phyloP scores from a whole-genome alignment of 2,888 invertebrate genomes.

The Exocentrus adspersus region DNA sequence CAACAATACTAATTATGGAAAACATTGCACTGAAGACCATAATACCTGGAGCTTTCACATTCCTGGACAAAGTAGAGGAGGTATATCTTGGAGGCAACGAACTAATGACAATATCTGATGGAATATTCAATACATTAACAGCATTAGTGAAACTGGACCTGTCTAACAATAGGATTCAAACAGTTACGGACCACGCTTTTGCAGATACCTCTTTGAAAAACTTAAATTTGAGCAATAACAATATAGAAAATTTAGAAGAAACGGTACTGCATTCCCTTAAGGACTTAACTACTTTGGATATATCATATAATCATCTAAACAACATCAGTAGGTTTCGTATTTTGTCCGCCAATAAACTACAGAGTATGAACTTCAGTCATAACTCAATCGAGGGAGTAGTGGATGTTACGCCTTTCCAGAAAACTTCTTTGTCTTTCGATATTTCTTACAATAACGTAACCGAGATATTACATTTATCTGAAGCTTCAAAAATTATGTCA shows the following conservation, averaged over 20 bases:
- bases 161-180: slow-evolving; percentile 14
- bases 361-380: background rate
- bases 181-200: slow-evolving; percentile 20
- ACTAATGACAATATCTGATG: slow-evolving; percentile 13
- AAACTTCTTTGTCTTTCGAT: background rate
- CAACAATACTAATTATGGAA: background rate
- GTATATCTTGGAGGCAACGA: slow-evolving; percentile 9
- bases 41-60: slow-evolving; percentile 26
- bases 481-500: background rate
- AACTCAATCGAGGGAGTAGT: slow-evolving; percentile 12
- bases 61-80: slow-evolving; percentile 4
- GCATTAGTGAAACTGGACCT: slow-evolving; percentile 12
- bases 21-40: background rate
- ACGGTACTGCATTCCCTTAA: background rate
- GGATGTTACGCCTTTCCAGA: background rate
- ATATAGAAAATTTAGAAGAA: background rate
- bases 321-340: background rate
- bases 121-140: slow-evolving; percentile 24
- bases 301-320: slow-evolving; percentile 8
- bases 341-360: background rate
- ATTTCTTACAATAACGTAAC: slow-evolving; percentile 9
- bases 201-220: background rate
- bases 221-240: slow-evolving; percentile 11
- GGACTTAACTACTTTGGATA: background rate
- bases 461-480: background rate